These are phyloP conservation scores for Heliconius himera DNA, from an alignment of 1,140 invertebrate genomes.

Conservation along the genomic window DNA sequence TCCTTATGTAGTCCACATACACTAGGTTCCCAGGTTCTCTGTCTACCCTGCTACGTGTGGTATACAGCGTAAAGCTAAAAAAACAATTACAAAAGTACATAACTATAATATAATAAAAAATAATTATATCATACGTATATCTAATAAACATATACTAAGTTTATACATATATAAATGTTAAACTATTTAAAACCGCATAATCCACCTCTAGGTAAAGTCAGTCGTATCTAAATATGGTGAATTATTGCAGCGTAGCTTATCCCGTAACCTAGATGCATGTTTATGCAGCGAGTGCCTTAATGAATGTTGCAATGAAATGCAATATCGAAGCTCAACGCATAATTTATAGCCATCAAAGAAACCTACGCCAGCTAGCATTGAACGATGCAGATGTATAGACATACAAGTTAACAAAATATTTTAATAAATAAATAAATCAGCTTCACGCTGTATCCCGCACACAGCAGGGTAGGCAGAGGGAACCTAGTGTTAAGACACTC, in stretches of 20 bases:
- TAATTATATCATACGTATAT: no score
- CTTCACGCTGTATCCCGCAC: no score
- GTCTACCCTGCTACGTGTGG: no score
- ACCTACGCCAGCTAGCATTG: conserved; percentile 5
- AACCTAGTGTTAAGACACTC: no score
- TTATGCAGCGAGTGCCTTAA: conserved; percentile 36
- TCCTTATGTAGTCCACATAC: no score
- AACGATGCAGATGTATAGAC: not conserved
- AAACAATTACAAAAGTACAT: no score
- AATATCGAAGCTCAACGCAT: conserved; percentile 31
- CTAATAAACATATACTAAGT: no score
- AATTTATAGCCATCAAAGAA: conserved; percentile 31
- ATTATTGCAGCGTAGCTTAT: conserved; percentile 26
- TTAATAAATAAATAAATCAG: no score
- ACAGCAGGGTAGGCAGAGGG: no score
- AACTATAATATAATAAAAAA: no score
- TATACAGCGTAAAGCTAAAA: no score
- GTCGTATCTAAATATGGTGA: conserved; percentile 25
- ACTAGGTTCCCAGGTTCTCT: no score
- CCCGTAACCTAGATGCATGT: conserved; percentile 41
- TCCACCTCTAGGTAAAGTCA: not conserved
- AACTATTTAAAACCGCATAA: conserved; percentile 17
- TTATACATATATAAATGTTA: not conserved
- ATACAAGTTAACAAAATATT: not conserved
- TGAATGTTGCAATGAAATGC: conserved; percentile 30